Percentiles rank a stretch among this genome's conserved stretches.
Evolutionary conservation across 2,888 invertebrate species (phyloP).

Genomic region (Panzeria rudis): DNA sequence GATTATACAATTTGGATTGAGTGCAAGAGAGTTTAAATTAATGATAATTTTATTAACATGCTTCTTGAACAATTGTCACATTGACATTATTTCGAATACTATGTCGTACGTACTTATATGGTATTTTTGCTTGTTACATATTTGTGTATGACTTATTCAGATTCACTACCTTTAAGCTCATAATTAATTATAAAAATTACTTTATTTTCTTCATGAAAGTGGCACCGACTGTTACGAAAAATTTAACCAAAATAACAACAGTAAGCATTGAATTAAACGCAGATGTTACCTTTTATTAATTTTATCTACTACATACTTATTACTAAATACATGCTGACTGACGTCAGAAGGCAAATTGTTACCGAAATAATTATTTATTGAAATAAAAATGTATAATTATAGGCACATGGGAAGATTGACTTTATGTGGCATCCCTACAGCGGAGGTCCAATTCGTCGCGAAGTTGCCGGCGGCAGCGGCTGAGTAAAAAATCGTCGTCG

Average conservation of each 20-base stretch:
- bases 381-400: neutral
- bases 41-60: neutral
- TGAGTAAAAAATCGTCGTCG: no score
- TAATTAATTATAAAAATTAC: neutral
- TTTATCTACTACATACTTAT: neutral
- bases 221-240: neutral
- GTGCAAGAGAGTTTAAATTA: neutral
- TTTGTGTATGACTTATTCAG: constrained; percentile 4
- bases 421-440: neutral
- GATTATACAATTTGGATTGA: neutral
- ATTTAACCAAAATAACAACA: neutral
- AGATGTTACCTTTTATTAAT: constrained; percentile 35
- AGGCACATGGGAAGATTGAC: neutral
- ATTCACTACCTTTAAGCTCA: constrained; percentile 7
- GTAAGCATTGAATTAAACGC: constrained; percentile 21
- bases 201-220: neutral
- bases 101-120: no score
- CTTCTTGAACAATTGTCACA: neutral
- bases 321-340: constrained; percentile 9
- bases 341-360: constrained; percentile 9
- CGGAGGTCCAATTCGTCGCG: no score
- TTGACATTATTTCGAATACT: neutral
- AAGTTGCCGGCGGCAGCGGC: no score
- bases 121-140: neutral
- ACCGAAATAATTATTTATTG: neutral